Base-by-base conservation (phyloP, 2,888 invertebrate species). In the Germaria angustata region DNA sequence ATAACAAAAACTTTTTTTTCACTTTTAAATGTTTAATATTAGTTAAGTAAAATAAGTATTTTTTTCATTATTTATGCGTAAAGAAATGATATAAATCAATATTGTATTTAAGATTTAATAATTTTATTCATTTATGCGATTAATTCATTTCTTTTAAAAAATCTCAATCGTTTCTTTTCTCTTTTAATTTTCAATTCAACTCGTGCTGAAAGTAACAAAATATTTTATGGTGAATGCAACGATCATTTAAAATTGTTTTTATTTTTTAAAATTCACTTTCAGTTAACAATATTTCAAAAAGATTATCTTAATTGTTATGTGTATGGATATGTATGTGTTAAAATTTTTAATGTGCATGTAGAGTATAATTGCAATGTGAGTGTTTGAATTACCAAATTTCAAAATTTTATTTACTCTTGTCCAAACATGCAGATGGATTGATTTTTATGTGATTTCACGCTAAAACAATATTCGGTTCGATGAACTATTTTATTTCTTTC, bases 81-180 rank as follows among this genome's bases (percentile, higher is more conserved):
- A 66, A 76, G 51, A 66, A 68, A 65, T 81, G 65, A 81, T 76
- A 81, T 69, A 76, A 76, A 76, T 81, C 76, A 81, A 76, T 80
- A 76, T 59, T 65, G 24, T 39, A 76, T 65, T 76, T 61, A 61
- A 81, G 44, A 59, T 20, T 39, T 46, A 53, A 51, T 76, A 72
- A 66, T 53, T 75, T 36, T 39, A 22, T 80, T 61, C 63, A 75
- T 69, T 73, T 75, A 80, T 75, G 69, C 75, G 63, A 71, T 71
- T 55, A 69, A 68, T 59, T 51, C 41, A 32, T 59, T 66, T 68
- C n/a, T n/a, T 77, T 55, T 39, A 22, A 41, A n/a, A 41, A 46
- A 44, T 22, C 8, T 55, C 22, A 44, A 53, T 65, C 20, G 22
- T 11, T 59, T 71, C 65, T 66, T 17, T 11, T 49, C 44, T 32